Base-by-base conservation (phyloP, 2,888 invertebrate species). In the Apamea sordens region DNA sequence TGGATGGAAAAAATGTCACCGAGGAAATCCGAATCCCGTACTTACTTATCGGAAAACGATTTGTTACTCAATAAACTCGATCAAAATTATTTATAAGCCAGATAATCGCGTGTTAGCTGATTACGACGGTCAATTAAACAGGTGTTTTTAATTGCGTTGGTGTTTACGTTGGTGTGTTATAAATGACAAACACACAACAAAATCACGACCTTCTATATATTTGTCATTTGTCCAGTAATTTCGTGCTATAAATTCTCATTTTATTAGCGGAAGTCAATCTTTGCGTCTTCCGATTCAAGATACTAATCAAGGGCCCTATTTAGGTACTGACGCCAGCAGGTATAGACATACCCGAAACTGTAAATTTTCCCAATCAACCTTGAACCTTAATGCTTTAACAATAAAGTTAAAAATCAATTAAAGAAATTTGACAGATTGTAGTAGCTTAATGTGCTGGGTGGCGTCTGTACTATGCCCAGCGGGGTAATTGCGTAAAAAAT, bases 1-100 rank as follows among this genome's bases (percentile, higher is more conserved):
- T 56, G 18, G 11, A 85, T 88, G 6, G 5, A 85, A 88, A 86
- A 78, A 85, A 90, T 87, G 77, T 76, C 83, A 88, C 86, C 75
- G 83, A 89, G 88, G 84, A 89, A 87, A 89, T 89, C 84, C 73
- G 73, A 77, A 77, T 77, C 50, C 73, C 65, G 56, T 77, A n/a
- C n/a, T n/a, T n/a, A n/a, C n/a, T n/a, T n/a, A 80, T 83, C 71
- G 80, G 76, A 85, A 83, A 79, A 76, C 73, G 71, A 78, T 85
- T 81, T 76, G 13, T 47, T 78, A 56, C 41, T 77, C 61, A 74
- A 77, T 82, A 21, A 82, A 56, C 44, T 76, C 64, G 63, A 71
- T 73, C 36, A 56, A 50, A 82, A 67, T 64, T 68, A 71, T 73
- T 74, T 63, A 73, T 41, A 70, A 64, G 65, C 68, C 13, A 36